Percentiles rank a stretch among this genome's conserved stretches.
phyloP scores from a whole-genome alignment of 2,888 invertebrate genomes.

The Melanchra persicariae region DNA sequence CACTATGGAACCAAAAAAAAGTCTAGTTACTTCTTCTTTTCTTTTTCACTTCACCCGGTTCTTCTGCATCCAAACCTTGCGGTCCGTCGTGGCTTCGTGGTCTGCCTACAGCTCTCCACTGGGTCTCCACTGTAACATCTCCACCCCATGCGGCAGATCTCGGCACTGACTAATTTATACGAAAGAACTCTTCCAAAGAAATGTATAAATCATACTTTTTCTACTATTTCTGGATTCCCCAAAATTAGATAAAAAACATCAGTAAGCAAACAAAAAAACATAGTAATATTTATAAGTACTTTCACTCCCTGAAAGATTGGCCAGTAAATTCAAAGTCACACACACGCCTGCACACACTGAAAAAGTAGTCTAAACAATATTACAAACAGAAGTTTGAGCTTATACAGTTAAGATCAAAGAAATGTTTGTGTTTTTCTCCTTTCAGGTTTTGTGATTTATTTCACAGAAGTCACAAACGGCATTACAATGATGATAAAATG shows the following conservation, averaged over 20 bases:
- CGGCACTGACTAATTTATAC: too few species aligned
- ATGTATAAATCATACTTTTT: too few species aligned
- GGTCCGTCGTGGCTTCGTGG: too few species aligned
- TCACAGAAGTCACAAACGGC: not conserved
- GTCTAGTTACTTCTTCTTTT: too few species aligned
- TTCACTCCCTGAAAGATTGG: not conserved
- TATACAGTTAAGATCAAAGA: slow-evolving; percentile 33
- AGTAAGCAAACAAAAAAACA: not conserved
- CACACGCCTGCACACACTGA: not conserved
- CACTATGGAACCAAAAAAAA: not conserved
- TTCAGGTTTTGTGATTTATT: slow-evolving; percentile 20
- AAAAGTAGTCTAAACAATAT: slow-evolving; percentile 19
- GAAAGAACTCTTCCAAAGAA: too few species aligned
- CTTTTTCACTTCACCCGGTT: too few species aligned
- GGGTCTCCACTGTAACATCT: too few species aligned
- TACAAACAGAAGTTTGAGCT: slow-evolving; percentile 7
- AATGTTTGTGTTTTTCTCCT: not conserved
- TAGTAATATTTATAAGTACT: not conserved
- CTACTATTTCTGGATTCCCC: not conserved
- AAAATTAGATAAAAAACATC: not conserved
- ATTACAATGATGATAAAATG: not conserved
- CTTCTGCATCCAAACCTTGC: too few species aligned
- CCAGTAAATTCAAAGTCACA: not conserved
- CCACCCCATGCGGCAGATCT: too few species aligned
- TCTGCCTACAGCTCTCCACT: too few species aligned